Percentiles rank a stretch among this genome's conserved stretches.
These are phyloP conservation scores for Hucho hucho DNA, from an alignment of 2,113 vertebrate species.

Conservation along the genomic window DNA sequence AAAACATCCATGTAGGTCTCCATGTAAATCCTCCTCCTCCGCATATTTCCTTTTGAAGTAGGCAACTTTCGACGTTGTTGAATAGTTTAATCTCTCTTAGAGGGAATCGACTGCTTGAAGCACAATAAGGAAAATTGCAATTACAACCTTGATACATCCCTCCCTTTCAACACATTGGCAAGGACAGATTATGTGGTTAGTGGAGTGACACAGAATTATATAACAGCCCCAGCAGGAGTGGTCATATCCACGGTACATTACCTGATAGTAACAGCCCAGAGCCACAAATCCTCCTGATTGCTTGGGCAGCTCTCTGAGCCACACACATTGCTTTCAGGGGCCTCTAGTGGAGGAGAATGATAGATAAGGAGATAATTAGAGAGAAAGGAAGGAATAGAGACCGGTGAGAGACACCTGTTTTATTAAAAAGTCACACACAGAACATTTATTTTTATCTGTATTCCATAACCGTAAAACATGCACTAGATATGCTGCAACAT, in stretches of 20 bases:
- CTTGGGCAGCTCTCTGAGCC: constrained; percentile 5
- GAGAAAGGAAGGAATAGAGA: not conserved
- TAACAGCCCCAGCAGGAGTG: constrained; percentile 2
- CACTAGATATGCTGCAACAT: not conserved
- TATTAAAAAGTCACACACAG: not conserved
- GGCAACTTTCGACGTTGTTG: constrained; percentile 99
- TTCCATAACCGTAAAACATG: too few relatives aligned
- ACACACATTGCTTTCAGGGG: constrained; percentile 45
- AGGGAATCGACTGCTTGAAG: constrained; percentile 49
- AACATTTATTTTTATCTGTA: too few relatives aligned
- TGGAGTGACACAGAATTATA: constrained; percentile 9
- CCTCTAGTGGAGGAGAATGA: constrained; percentile 29
- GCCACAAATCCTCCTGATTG: constrained; percentile 39
- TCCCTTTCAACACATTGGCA: not conserved
- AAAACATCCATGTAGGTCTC: constrained; percentile 91
- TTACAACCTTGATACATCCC: not conserved
- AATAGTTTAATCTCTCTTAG: constrained; percentile 65
- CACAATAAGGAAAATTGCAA: not conserved
- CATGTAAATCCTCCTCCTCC: constrained; percentile 97
- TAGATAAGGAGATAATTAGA: not conserved
- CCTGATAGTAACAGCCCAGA: constrained; percentile 48
- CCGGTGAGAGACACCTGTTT: not conserved
- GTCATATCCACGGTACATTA: constrained; percentile 18
- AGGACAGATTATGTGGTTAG: not conserved
- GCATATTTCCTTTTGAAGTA: constrained; percentile 99